Evolutionary conservation across 2,797 vertebrate genomes (phyloP), one percentile per base, ranked within the genome.

Genomic region (Spinibarbus caldwelli): DNA sequence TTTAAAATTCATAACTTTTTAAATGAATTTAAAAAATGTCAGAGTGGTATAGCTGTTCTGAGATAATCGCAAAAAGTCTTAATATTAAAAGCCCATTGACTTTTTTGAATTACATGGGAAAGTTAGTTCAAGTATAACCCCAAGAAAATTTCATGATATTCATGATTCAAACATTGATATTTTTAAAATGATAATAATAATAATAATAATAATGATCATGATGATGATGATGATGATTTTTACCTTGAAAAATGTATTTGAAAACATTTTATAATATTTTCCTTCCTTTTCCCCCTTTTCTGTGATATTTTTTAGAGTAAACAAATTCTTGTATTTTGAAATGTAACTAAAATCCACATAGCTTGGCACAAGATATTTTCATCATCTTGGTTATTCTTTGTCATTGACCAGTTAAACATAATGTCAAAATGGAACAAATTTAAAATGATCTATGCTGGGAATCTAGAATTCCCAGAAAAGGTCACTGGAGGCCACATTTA

Each of bases 71-170:
- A 52, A 75, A 57, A 14, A 59, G 52, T 77, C 23, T 77, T 57
- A 36, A 68, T 38, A 68, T 36, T 68, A 38, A 59, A 78, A 3
- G 8, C 4, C 31, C 23, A 29, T 59, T 19, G 12, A 17, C 14
- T 29, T 54, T n/a, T 75, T 45, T 17, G 0, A 41, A 36, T 26
- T 12, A 26, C 31, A 41, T 77, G 21, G 19, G 23, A 78, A 59
- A 1, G 17, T 41, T 41, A 38, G 21, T 15, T 59, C 23, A 26
- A 36, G 17, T 67, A 80, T 67, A 80, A 45, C 38, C 38, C 19
- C 41, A 14, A 67, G 17, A 34, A 70, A 34, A 54, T 9, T 19
- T 70, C 79, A 80, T 70, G 79, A 80, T 80, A 80, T 80, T 80
- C 64, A 80, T 80, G 79, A 80, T 80, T 70, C 5, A 68, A 38